Conservation (phyloP, 2,888 invertebrate genomes). For the Drosophila bunnanda region DNA sequence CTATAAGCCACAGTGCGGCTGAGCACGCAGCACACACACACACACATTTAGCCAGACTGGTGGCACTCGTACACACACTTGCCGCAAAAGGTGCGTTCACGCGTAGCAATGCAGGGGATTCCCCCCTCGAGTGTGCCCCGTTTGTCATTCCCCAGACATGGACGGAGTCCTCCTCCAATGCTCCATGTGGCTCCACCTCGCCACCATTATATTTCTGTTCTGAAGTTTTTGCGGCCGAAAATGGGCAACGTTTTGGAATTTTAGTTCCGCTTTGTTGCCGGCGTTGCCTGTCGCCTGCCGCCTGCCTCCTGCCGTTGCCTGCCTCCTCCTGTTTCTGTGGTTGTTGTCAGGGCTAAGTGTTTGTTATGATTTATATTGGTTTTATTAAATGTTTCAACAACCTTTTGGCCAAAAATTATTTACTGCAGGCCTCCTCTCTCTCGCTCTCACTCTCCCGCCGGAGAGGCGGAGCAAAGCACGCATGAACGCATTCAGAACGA, state of each 20-base stretch:
- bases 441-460: too few relatives aligned
- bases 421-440: slow-evolving; percentile 58
- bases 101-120: slow-evolving; percentile 73
- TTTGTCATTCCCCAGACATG: slow-evolving; percentile 48
- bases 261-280: slow-evolving; percentile 78
- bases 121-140: slow-evolving; percentile 3
- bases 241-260: slow-evolving; percentile 79
- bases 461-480: slow-evolving; percentile 36
- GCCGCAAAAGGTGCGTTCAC: slow-evolving; percentile 75
- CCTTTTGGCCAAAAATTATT: slow-evolving; percentile 77
- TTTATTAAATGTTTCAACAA: slow-evolving; percentile 84
- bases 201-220: slow-evolving; percentile 58
- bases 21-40: slow-evolving; percentile 23
- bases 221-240: slow-evolving; percentile 74
- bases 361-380: slow-evolving; percentile 84
- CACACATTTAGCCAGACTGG: slow-evolving; percentile 1
- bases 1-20: slow-evolving; percentile 24
- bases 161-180: slow-evolving; percentile 5
- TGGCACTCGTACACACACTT: slow-evolving; percentile 27
- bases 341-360: slow-evolving; percentile 76
- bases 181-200: not conserved
- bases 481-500: slow-evolving; percentile 49
- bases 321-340: slow-evolving; percentile 36
- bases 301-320: slow-evolving; percentile 46
- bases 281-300: not conserved